A percentile compares a stretch with the other conserved stretches of the same genome.
Conservation (phyloP, 2,113 vertebrate genomes). For the Pogona vitticeps region DNA sequence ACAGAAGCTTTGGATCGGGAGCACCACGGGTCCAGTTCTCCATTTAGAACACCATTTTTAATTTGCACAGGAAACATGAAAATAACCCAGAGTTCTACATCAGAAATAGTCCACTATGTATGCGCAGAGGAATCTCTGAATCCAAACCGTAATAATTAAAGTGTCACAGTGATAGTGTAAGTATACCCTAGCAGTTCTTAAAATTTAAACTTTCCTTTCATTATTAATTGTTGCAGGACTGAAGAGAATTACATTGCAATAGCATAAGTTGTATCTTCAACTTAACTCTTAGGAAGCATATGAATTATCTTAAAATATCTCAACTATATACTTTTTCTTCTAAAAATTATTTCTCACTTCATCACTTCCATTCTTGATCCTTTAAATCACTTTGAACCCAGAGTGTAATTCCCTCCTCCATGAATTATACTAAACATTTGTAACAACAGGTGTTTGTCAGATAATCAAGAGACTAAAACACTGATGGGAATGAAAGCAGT, state of each 20-base stretch:
- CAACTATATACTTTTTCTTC: neutral
- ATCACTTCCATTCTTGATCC: neutral
- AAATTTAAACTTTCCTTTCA: slow-evolving; percentile 24
- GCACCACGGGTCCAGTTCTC: neutral
- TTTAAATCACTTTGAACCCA: too few species aligned
- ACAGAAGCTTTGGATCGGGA: too few species aligned
- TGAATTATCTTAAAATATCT: slow-evolving; percentile 1
- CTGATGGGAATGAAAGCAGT: neutral
- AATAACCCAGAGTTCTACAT: neutral
- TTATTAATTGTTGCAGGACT: slow-evolving; percentile 27
- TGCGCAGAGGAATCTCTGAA: neutral
- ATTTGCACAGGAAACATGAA: neutral
- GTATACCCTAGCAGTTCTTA: neutral
- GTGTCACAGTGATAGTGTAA: slow-evolving; percentile 34
- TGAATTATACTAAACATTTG: too few species aligned
- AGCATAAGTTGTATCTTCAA: neutral
- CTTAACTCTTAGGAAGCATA: slow-evolving; percentile 27
- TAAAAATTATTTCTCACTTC: neutral
- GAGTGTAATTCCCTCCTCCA: too few species aligned
- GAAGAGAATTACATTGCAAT: neutral
- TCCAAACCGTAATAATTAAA: slow-evolving; percentile 4
- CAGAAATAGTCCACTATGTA: neutral
- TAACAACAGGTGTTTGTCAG: neutral
- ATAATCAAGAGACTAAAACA: neutral
- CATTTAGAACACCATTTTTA: neutral